phyloP scores from a whole-genome alignment of 2,113 vertebrate species.

The Nycticorax nycticorax region DNA sequence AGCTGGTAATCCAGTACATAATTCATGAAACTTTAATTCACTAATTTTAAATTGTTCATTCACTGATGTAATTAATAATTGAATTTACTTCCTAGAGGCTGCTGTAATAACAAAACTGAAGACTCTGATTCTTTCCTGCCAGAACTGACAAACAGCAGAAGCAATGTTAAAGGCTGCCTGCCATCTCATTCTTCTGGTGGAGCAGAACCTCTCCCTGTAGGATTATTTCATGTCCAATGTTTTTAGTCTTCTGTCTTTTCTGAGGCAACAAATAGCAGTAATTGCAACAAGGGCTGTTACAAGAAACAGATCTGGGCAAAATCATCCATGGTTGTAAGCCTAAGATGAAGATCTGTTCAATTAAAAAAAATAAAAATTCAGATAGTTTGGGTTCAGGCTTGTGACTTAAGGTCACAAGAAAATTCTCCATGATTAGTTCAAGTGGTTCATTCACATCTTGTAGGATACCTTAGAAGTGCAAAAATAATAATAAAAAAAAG shows the following conservation, averaged over 20 bases:
- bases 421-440: accelerated
- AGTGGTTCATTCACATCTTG: not conserved
- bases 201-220: not conserved
- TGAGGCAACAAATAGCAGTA: not conserved
- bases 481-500: not conserved
- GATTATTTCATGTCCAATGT: not conserved
- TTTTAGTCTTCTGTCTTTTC: not conserved
- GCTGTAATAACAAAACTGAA: not conserved
- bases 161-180: not conserved
- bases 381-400: not conserved
- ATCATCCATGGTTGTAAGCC: not conserved
- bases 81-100: not conserved
- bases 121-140: not conserved
- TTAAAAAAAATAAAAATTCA: not conserved
- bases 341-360: not conserved
- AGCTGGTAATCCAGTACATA: not conserved
- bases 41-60: not conserved
- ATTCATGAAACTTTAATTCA: not conserved
- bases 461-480: not conserved
- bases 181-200: not conserved
- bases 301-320: not conserved
- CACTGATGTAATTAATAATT: not conserved
- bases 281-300: not conserved
- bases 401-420: not conserved
- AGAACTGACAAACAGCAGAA: not conserved